Conservation (phyloP, 2,113 vertebrate species). For the Scortum barcoo region DNA sequence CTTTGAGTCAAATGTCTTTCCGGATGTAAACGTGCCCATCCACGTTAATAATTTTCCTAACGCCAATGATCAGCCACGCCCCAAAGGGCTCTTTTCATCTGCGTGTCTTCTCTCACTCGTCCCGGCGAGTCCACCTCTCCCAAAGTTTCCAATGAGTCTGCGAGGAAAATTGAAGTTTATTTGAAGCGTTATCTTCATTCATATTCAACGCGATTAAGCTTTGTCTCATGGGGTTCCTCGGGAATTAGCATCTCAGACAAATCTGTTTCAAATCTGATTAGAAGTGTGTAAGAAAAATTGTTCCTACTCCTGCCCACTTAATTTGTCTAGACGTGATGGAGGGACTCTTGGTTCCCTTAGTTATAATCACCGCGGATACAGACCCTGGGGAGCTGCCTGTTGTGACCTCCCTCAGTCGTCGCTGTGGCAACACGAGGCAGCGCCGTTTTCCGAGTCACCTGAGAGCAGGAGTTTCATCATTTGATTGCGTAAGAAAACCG, state of each 20-base stretch:
- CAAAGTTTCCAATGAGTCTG: conserved; percentile 27
- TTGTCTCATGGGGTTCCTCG: conserved; percentile 18
- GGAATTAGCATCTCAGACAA: conserved; percentile 62
- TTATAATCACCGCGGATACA: conserved; percentile 58
- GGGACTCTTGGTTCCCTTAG: conserved; percentile 51
- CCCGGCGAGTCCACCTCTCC: not conserved
- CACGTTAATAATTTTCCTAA: not conserved
- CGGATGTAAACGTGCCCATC: not conserved
- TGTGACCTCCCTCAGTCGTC: conserved; percentile 45
- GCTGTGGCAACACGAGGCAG: conserved; percentile 65
- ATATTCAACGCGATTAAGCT: conserved; percentile 49
- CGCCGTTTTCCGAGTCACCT: conserved; percentile 44
- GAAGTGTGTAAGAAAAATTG: conserved; percentile 45
- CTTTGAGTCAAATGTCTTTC: not conserved
- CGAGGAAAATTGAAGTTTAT: conserved; percentile 39
- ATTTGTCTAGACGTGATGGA: conserved; percentile 60
- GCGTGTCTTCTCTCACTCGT: not conserved
- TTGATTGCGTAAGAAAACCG: conserved; percentile 11
- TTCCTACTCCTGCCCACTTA: conserved; percentile 49
- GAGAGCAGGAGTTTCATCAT: conserved; percentile 71
- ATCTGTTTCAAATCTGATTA: conserved; percentile 67
- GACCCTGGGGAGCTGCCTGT: conserved; percentile 16
- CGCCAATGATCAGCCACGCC: not conserved
- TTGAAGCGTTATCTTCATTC: conserved; percentile 52
- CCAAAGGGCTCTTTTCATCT: too few relatives aligned